Evolutionary conservation across 2,888 invertebrate species (phyloP), one percentile per base, ranked within the genome.

Genomic region (Polydrusus pterygomalis): DNA sequence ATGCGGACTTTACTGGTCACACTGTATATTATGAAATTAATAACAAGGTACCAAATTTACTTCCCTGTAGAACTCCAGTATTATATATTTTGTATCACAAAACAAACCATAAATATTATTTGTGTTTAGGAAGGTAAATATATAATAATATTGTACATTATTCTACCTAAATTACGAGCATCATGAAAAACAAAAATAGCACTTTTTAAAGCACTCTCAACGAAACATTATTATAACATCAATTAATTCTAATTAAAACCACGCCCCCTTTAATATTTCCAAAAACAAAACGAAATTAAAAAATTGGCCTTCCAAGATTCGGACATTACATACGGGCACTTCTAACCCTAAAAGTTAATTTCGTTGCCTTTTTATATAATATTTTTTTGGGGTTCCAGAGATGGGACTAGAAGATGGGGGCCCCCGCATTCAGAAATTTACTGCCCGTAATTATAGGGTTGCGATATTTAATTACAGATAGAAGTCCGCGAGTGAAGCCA

Each of bases 361-460:
- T 70, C 47, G 65, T 40, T 25, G 65, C 40, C 30, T 56, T 77
- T 77, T 77, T 77, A 67, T 17, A 74, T 67, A 76, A 70, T 73
- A 58, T 74, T 75, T 77, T 77, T 75, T 75, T 71, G 70, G 64
- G 64, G 70, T 30, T 71, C 72, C 68, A 75, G 81, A 84, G 85
- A 86, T 85, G 84, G 84, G 86, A 85, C 88, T 87, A 87, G 88
- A 62, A 75, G 71, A 75, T 75, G 75, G 58, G 88, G 90, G 90
- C 88, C 88, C 87, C 89, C 91, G 90, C 91, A 91, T 92, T 91
- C 90, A 91, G 91, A 92, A 92, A 93, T 93, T 93, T 93, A 93
- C 93, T 92, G 93, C 90, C 93, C 93, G 92, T 93, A 93, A 93
- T 93, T 93, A 93, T 92, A 93, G 93, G 93, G 93, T 93, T 91